Conservation (phyloP, 2,113 vertebrate species). For the Sapajus apella region DNA sequence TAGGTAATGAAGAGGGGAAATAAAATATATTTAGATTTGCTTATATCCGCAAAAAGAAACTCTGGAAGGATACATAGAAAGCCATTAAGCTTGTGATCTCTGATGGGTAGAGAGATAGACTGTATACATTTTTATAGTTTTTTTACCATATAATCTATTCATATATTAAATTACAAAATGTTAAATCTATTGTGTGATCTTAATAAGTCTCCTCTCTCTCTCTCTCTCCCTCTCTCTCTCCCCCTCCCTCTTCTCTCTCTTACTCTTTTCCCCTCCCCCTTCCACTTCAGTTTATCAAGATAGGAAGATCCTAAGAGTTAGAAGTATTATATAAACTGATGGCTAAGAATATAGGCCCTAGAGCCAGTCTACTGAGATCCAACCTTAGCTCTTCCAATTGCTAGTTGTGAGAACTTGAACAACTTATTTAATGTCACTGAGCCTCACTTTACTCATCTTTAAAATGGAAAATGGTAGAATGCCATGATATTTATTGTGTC, state of each 20-base stretch:
- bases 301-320: background rate
- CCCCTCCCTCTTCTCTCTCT: background rate
- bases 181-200: background rate
- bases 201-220: background rate
- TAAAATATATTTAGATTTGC: constrained; percentile 21
- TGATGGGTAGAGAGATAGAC: background rate
- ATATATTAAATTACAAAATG: constrained; percentile 7
- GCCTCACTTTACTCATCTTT: constrained; percentile 22
- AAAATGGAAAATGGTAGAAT: background rate
- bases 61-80: background rate
- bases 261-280: background rate
- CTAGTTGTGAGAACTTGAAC: background rate
- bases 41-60: constrained; percentile 2
- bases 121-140: background rate
- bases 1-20: background rate
- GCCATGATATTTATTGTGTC: background rate
- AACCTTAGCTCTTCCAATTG: background rate
- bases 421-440: constrained; percentile 18
- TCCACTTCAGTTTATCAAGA: background rate
- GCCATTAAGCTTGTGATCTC: background rate
- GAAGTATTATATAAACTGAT: constrained; percentile 4
- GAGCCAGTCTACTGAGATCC: background rate
- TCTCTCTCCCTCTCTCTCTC: background rate
- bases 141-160: background rate
- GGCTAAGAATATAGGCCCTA: background rate